Evolutionary conservation across 2,113 vertebrate genomes (phyloP).

Genomic region (Thamnaconus septentrionalis): DNA sequence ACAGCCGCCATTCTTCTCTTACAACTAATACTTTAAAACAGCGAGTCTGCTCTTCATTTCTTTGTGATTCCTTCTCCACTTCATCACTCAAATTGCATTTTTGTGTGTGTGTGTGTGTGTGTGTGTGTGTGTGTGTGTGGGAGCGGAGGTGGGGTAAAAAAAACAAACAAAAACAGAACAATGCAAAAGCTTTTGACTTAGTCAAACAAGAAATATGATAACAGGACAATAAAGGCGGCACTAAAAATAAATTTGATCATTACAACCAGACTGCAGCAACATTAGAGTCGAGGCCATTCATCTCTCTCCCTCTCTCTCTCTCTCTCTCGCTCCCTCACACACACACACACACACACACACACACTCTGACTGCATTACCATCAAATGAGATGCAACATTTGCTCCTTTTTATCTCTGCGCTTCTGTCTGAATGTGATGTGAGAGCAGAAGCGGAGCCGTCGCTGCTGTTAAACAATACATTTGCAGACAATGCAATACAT

Average conservation of each 20-base stretch:
- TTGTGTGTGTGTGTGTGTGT: too few relatives aligned
- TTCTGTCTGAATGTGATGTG: conserved; percentile 73
- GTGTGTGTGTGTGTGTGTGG: too few relatives aligned
- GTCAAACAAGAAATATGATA: conserved; percentile 42
- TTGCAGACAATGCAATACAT: conserved; percentile 66
- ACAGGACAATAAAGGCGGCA: conserved; percentile 43
- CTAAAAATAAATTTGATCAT: conserved; percentile 53
- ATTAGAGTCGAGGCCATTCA: conserved; percentile 35
- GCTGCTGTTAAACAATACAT: conserved; percentile 74
- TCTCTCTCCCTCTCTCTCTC: conserved; percentile 21
- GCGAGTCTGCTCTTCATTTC: background rate
- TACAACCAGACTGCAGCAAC: conserved; percentile 32
- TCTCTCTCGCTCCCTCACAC: background rate
- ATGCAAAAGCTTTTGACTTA: conserved; percentile 25
- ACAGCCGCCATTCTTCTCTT: too few relatives aligned
- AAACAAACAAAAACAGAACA: conserved; percentile 3
- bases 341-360: too few relatives aligned
- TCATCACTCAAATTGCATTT: too few relatives aligned
- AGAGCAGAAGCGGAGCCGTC: conserved; percentile 57
- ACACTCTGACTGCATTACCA: conserved; percentile 34
- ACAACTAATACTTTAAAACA: too few relatives aligned
- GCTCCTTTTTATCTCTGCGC: conserved; percentile 68
- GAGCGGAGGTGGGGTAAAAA: too few relatives aligned
- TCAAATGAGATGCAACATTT: conserved; percentile 64
- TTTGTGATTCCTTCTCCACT: background rate